A percentile compares a stretch with the other conserved stretches of the same genome.
Conservation (phyloP, 2,113 vertebrate species). For the Sphyrna mokarran region DNA sequence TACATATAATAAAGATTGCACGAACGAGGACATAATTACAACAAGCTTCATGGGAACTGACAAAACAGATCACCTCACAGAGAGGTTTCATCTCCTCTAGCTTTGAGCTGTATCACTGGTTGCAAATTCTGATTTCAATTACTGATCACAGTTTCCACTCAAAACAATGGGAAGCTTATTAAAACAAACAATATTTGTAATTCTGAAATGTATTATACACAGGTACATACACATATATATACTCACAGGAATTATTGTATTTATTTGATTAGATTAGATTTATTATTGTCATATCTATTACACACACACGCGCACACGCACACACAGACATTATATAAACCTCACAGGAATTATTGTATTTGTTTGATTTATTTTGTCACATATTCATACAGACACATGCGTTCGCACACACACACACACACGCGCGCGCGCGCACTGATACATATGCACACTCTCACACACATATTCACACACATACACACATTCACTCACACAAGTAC, state of each 20-base stretch:
- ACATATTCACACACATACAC: too few species aligned
- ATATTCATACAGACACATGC: too few species aligned
- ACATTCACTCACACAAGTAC: too few species aligned
- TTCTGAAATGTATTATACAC: neutral
- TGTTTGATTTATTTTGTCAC: too few species aligned
- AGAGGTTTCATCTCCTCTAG: neutral
- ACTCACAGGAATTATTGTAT: neutral
- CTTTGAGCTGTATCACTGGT: neutral
- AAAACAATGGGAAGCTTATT: neutral
- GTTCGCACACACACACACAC: too few species aligned
- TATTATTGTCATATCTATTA: too few species aligned
- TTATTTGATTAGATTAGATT: too few species aligned
- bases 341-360: too few species aligned
- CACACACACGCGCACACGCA: too few species aligned
- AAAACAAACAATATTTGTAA: neutral
- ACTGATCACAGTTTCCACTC: neutral
- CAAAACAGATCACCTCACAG: neutral
- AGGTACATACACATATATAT: neutral
- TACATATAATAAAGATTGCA: neutral
- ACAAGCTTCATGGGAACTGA: neutral
- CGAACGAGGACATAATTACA: neutral
- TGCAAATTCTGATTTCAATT: conserved; percentile 6
- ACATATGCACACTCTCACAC: too few species aligned
- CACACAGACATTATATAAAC: too few species aligned
- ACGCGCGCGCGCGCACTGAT: too few species aligned